Evolutionary conservation across 1,140 invertebrate species (phyloP).

Genomic region (Piezodorus guildinii): DNA sequence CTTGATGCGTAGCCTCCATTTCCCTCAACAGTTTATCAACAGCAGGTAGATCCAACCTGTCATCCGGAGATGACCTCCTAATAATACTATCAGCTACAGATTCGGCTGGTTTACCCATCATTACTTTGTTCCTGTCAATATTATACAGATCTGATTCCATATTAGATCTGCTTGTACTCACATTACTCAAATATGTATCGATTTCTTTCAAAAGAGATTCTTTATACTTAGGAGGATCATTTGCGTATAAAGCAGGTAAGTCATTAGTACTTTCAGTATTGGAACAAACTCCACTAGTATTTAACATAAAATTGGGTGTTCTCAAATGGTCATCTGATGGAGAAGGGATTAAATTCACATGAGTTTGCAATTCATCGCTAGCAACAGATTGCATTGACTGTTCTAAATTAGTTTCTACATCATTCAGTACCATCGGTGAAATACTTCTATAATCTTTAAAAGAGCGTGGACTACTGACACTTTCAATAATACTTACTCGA

Average conservation of each 20-base stretch:
- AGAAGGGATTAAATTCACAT: not conserved
- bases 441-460: not conserved
- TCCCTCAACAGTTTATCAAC: conserved; percentile 36
- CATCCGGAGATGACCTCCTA: not conserved
- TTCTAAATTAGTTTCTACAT: not conserved
- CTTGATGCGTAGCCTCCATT: conserved; percentile 36
- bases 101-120: conserved; percentile 8
- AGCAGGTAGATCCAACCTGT: conserved; percentile 35
- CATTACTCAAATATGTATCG: conserved; percentile 14
- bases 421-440: not conserved
- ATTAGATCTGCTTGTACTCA: not conserved
- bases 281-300: not conserved
- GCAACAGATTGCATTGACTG: not conserved
- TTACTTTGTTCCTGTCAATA: not conserved
- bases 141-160: not conserved
- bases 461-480: conserved; percentile 20
- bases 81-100: not conserved
- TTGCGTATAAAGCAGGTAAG: not conserved
- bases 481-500: conserved; percentile 27
- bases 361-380: not conserved
- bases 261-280: not conserved
- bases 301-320: not conserved
- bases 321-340: not conserved
- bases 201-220: conserved; percentile 14
- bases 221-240: conserved; percentile 2